Evolutionary conservation across 1,140 invertebrate genomes (phyloP), one percentile per base, ranked within the genome.

Genomic region (Solen grandis): DNA sequence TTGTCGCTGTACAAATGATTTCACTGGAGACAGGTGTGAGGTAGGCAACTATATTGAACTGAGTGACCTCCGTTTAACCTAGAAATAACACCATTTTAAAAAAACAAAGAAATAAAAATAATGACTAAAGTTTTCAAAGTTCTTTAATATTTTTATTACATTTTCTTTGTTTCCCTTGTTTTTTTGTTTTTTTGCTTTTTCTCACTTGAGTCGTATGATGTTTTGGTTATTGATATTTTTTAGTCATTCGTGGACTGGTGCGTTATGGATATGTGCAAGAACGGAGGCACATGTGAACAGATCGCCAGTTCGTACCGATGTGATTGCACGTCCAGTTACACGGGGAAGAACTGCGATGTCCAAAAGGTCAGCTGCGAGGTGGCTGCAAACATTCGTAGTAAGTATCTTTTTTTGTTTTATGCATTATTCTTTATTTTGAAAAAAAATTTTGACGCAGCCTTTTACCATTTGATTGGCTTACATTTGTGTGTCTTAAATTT

Each of bases 311-410:
- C 87, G 77, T 86, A 88, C 88, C 96, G 95, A 2, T 98, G 97
- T 92, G 91, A 89, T 1, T 98, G 97, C 82, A 46, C 25, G 1
- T 94, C 95, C 0, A 97, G 97, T 0, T 99, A 97, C 97, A 98
- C 97, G 0, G 97, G 98, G 1, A 96, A 96, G 85, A 94, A 97
- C 0, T 99, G 97, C 88, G 97, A 99, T 89, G 96, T 99, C 0
- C 96, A 97, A 87, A 98, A 97, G 95, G 97, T 88, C 0, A 82
- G 88, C 0, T 91, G 90, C 69, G 55, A 54, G 1, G 74, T 54
- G 10, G 88, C 97, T 0, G 95, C 97, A 0, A 93, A 95, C 1
- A 93, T 96, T 0, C 98, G 97, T 94, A 94, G 95, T 95, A 87
- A 60, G 63, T 66, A 2, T 16, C 1, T 46, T 5, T 4, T 29